phyloP scores from a whole-genome alignment of 2,113 vertebrate genomes.

The Chroicocephalus ridibundus region DNA sequence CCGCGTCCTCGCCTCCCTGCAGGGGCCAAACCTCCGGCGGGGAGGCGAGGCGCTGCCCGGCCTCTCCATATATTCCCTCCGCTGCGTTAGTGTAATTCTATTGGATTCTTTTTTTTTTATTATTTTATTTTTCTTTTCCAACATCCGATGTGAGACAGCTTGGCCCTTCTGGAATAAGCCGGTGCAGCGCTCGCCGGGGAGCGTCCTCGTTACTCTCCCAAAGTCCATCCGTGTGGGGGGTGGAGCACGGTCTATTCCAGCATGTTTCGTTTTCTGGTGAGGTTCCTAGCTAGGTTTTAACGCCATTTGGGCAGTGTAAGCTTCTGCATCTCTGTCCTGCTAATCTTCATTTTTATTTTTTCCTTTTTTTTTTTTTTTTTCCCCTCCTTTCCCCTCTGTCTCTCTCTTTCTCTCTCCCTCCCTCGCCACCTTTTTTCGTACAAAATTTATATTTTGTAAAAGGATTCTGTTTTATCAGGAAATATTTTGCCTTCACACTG shows the following conservation, averaged over 20 bases:
- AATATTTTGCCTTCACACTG: conserved; percentile 69
- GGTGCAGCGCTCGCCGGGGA: conserved; percentile 18
- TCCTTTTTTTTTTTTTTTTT: background rate
- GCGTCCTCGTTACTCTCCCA: background rate
- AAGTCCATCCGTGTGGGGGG: background rate
- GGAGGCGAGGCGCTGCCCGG: background rate
- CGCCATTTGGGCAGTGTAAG: conserved; percentile 72
- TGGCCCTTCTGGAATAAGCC: background rate
- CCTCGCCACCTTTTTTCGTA: conserved; percentile 68
- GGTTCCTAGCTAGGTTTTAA: conserved; percentile 50
- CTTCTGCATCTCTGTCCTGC: conserved; percentile 63
- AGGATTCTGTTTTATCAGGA: conserved; percentile 76
- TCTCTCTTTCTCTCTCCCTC: conserved; percentile 39
- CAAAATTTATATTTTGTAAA: conserved; percentile 78
- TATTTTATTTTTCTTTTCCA: background rate
- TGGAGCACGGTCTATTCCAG: conserved; percentile 39
- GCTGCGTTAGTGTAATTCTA: background rate
- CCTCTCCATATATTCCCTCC: background rate
- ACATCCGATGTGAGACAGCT: background rate
- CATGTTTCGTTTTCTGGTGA: conserved; percentile 42
- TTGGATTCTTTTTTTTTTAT: background rate
- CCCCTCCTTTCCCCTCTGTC: background rate
- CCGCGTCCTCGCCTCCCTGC: background rate
- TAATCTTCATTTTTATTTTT: background rate
- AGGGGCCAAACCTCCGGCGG: background rate